phyloP scores from a whole-genome alignment of 2,113 vertebrate species.

The Nanger granti region DNA sequence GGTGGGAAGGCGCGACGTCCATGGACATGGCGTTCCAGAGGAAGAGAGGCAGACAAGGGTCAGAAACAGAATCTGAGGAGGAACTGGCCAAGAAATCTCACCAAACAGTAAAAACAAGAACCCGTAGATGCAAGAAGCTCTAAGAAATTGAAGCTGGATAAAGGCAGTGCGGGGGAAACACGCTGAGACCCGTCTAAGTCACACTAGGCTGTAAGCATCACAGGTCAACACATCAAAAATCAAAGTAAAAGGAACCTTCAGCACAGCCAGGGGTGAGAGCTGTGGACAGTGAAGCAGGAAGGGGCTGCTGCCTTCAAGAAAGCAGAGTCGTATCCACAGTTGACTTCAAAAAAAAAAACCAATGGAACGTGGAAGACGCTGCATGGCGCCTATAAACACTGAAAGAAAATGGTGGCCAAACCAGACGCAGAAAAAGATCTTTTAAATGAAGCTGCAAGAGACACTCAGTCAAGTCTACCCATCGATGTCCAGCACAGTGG shows the following conservation, averaged over 20 bases:
- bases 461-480: background rate
- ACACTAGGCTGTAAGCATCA: background rate
- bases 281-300: background rate
- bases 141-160: background rate
- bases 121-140: background rate
- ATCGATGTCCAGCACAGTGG: background rate
- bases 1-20: background rate
- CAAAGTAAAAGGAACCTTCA: background rate
- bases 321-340: background rate
- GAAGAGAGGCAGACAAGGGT: background rate
- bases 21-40: background rate
- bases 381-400: background rate
- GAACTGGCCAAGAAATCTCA: background rate
- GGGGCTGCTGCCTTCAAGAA: background rate
- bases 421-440: background rate
- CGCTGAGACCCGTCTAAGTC: background rate
- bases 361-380: background rate
- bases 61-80: background rate
- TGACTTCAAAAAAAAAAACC: background rate
- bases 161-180: background rate
- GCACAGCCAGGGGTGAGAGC: background rate
- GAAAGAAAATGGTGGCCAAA: background rate
- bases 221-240: background rate
- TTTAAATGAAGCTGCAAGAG: background rate
- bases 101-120: background rate